A percentile compares a stretch with the other conserved stretches of the same genome.
Evolutionary conservation across 2,888 invertebrate genomes (phyloP).

Genomic region (Parnassius glacialis): DNA sequence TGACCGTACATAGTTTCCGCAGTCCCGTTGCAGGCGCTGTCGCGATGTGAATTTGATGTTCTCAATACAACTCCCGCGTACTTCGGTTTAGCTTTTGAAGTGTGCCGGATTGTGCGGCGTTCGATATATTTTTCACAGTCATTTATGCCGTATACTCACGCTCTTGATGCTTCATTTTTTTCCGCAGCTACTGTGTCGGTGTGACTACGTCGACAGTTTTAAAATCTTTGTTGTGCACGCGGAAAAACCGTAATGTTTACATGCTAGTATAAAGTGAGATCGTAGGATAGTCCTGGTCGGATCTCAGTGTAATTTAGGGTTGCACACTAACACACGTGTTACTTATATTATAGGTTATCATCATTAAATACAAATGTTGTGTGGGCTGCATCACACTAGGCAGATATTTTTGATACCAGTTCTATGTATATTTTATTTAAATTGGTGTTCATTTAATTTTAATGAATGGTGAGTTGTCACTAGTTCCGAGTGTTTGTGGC

Average conservation of each 20-base stretch:
- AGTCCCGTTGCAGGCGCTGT: slow-evolving; percentile 17
- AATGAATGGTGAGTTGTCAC: no score
- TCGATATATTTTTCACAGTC: slow-evolving; percentile 14
- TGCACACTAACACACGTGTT: no score
- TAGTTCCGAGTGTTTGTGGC: no score
- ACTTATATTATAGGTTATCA: no score
- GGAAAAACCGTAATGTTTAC: not conserved
- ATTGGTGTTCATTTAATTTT: no score
- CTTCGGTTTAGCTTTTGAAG: slow-evolving; percentile 20
- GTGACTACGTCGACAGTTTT: not conserved
- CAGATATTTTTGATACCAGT: no score
- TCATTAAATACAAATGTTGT: no score
- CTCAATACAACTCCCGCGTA: slow-evolving; percentile 13
- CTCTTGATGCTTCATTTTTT: not conserved
- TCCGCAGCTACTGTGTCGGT: not conserved
- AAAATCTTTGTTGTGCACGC: slow-evolving; percentile 1
- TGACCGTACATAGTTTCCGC: slow-evolving; percentile 25
- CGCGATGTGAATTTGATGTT: slow-evolving; percentile 23
- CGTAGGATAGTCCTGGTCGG: no score
- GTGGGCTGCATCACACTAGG: no score
- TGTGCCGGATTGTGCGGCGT: slow-evolving; percentile 11
- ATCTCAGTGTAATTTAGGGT: no score
- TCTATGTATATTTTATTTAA: no score
- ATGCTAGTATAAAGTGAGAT: not conserved
- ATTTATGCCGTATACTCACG: not conserved